These are phyloP conservation scores for Anoplophora glabripennis DNA, from an alignment of 1,140 invertebrate species.

Conservation along the genomic window DNA sequence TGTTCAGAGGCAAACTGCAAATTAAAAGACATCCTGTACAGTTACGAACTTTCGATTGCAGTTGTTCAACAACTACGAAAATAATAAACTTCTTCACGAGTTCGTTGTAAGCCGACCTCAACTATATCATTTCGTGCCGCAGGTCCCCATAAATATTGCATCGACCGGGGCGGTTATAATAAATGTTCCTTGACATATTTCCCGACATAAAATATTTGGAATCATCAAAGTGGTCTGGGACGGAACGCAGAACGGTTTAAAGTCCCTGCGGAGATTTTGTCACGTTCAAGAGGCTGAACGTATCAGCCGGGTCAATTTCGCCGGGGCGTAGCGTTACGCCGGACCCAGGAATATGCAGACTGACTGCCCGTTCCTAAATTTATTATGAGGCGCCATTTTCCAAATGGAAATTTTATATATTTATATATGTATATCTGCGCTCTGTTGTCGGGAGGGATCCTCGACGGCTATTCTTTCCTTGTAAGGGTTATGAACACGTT, in stretches of 20 bases:
- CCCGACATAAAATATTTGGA: slow-evolving; percentile 28
- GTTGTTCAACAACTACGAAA: too few species aligned
- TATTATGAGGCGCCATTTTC: slow-evolving; percentile 46
- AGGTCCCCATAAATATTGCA: slow-evolving; percentile 18
- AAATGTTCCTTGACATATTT: slow-evolving; percentile 32
- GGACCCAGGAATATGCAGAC: slow-evolving; percentile 33
- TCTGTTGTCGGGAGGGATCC: slow-evolving; percentile 17
- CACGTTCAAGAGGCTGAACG: slow-evolving; percentile 44
- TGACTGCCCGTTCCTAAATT: slow-evolving; percentile 45
- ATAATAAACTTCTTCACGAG: too few species aligned
- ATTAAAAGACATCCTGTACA: too few species aligned
- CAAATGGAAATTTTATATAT: slow-evolving; percentile 49
- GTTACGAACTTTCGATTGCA: too few species aligned
- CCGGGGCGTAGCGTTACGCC: slow-evolving; percentile 14
- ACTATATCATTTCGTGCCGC: slow-evolving; percentile 16
- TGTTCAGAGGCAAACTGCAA: too few species aligned
- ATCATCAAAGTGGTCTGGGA: slow-evolving; percentile 21
- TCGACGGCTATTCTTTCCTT: slow-evolving; percentile 12
- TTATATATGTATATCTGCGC: slow-evolving; percentile 42
- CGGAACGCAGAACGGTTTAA: slow-evolving; percentile 26
- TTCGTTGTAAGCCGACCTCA: too few species aligned
- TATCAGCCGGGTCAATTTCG: slow-evolving; percentile 39
- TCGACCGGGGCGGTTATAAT: slow-evolving; percentile 18
- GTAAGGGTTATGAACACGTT: slow-evolving; percentile 6
- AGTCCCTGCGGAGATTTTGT: slow-evolving; percentile 50